Base-by-base conservation (phyloP, 1,140 invertebrate genomes). In the Hestina assimilis region DNA sequence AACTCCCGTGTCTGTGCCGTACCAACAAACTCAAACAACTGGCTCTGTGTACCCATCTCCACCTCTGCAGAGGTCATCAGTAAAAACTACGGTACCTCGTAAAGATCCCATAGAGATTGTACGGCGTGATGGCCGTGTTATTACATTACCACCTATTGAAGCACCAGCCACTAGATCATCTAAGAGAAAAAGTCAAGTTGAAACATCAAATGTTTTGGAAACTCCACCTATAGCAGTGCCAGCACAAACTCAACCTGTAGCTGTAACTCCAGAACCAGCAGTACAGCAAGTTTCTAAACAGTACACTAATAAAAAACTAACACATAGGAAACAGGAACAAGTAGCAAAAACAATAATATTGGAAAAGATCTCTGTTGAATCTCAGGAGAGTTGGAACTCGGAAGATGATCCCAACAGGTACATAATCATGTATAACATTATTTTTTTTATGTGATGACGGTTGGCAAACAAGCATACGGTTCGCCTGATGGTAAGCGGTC, bases 351-450 rank as follows among this genome's bases (percentile, higher is more conserved):
- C 62, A 14, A 48, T 70, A 54, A 26, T 63, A 28, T 35, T 77
- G 62, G 82, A 86, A 40, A 84, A 92, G 47, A 89, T 90, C 14
- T 91, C 91, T 66, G 90, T 89, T 0, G 93, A 92, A 81, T 93
- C 91, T 42, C 91, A 92, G 74, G 91, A 90, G 69, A 91, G 92
- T 59, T 92, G 92, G 88, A 92, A 94, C 75, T 93, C 95, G 8
- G 96, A 98, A 86, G 97, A 98, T 89, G 97, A 98, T 91, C 97
- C 97, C 2, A 93, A 97, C 64, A 94, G 95, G 86, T 89, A 76
- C 23, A 47, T 41, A 9, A 12, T 24, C 24, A 9, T 19, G 12
- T 15, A 15, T 33, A 15, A 33, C 14, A 6, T 15, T 1, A 28
- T 2, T 31, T 12, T 5, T 28, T 28, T 5, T n/a, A n/a, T n/a